These are phyloP conservation scores for Athene noctua DNA, from an alignment of 2,113 vertebrate genomes.

Conservation along the genomic window DNA sequence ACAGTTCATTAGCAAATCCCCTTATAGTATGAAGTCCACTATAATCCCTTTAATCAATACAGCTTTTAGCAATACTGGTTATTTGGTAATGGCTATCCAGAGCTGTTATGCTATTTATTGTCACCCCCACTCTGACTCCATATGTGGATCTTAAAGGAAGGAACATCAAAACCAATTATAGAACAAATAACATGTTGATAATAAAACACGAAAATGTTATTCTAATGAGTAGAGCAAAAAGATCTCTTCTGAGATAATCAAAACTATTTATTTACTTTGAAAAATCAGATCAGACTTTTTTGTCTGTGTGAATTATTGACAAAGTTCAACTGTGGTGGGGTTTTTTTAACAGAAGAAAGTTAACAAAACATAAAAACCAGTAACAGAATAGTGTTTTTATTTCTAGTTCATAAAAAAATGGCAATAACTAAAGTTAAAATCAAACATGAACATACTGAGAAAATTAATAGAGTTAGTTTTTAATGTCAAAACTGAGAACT, in stretches of 20 bases:
- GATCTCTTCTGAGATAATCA: neutral
- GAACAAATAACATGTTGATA: neutral
- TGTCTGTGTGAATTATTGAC: neutral
- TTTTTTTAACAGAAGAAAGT: neutral
- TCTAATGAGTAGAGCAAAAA: neutral
- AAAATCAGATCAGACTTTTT: neutral
- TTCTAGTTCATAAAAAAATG: slow-evolving; percentile 9
- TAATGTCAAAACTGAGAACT: neutral
- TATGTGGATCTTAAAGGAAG: neutral
- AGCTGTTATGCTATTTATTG: neutral
- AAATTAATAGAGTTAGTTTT: slow-evolving; percentile 29
- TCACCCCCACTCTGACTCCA: neutral
- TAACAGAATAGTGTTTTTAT: neutral
- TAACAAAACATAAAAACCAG: neutral
- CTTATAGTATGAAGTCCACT: neutral
- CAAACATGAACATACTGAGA: slow-evolving; percentile 1
- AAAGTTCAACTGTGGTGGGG: neutral
- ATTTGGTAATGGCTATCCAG: neutral
- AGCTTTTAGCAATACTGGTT: neutral
- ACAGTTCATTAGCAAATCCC: neutral
- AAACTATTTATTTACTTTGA: neutral
- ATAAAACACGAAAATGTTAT: neutral
- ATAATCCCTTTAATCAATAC: neutral
- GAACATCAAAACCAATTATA: neutral
- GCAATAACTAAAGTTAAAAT: slow-evolving; percentile 13